Evolutionary conservation across 37 sponge, comb jelly and placozoan genomes (phyloP).

Genomic region (Aphrocallistes beatrix): DNA sequence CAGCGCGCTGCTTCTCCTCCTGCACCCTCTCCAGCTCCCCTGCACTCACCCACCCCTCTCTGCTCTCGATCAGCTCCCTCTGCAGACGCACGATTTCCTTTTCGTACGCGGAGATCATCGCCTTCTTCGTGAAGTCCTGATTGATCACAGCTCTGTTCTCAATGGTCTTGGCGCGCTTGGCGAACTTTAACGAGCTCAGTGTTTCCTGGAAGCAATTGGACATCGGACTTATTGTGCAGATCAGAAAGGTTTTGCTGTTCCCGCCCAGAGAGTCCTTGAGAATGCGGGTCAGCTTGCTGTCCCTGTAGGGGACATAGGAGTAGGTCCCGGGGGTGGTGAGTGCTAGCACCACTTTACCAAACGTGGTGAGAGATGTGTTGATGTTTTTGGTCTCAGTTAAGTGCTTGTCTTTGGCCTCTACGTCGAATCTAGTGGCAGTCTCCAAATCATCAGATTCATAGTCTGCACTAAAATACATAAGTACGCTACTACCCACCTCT

Average conservation of each 20-base stretch:
- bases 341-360: constrained; percentile 90
- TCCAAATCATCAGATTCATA: background rate
- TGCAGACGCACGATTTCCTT: constrained; percentile 58
- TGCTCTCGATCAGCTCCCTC: constrained; percentile 23
- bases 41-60: background rate
- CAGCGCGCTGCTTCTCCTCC: constrained; percentile 19
- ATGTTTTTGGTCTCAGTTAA: constrained; percentile 87
- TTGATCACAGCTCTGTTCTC: constrained; percentile 71
- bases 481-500: constrained; percentile 34
- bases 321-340: constrained; percentile 48
- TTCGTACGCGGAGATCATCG: constrained; percentile 70
- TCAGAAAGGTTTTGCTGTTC: constrained; percentile 78
- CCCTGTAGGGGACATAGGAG: constrained; percentile 81
- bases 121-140: constrained; percentile 66
- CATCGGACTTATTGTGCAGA: constrained; percentile 69
- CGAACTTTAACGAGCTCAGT: constrained; percentile 66
- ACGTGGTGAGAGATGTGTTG: constrained; percentile 83
- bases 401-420: constrained; percentile 50
- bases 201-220: constrained; percentile 47
- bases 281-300: constrained; percentile 81
- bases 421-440: constrained; percentile 20
- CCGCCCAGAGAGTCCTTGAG: constrained; percentile 84
- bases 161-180: constrained; percentile 77
- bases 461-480: background rate
- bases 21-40: constrained; percentile 29